Evolutionary conservation across 2,113 vertebrate species (phyloP).

Genomic region (Epinephelus moara): DNA sequence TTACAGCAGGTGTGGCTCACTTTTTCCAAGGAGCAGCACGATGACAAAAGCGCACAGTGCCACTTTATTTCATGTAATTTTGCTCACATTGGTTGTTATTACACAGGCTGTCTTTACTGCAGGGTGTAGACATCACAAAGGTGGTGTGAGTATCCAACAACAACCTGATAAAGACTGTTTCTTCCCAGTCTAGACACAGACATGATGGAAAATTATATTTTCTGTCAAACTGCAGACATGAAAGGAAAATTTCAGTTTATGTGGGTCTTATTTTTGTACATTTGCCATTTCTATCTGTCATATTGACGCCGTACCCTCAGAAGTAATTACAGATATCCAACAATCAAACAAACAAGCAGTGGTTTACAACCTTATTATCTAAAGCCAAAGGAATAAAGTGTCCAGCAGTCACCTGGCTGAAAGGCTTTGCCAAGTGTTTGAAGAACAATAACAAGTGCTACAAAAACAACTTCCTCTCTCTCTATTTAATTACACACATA

Average conservation of each 20-base stretch:
- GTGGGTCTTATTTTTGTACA: background rate
- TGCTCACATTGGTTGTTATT: background rate
- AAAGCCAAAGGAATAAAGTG: background rate
- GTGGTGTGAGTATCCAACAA: background rate
- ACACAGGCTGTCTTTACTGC: conserved; percentile 6
- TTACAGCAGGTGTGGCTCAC: background rate
- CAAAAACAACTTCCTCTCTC: background rate
- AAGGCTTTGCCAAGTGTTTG: background rate
- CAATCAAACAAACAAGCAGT: background rate
- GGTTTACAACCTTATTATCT: background rate
- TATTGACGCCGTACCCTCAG: background rate
- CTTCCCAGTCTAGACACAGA: background rate
- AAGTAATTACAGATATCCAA: background rate
- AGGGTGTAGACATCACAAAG: background rate
- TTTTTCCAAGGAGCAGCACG: background rate
- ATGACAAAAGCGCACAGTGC: background rate
- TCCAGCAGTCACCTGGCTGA: background rate
- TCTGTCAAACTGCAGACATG: background rate
- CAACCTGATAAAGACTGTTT: background rate
- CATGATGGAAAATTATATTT: background rate
- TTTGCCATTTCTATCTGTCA: background rate
- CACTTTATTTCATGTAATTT: background rate
- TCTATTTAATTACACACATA: background rate
- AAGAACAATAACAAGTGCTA: background rate
- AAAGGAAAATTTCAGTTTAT: background rate